A percentile compares a stretch with the other conserved stretches of the same genome.
phyloP scores from a whole-genome alignment of 1,140 invertebrate species.

The Asbolus verrucosus region DNA sequence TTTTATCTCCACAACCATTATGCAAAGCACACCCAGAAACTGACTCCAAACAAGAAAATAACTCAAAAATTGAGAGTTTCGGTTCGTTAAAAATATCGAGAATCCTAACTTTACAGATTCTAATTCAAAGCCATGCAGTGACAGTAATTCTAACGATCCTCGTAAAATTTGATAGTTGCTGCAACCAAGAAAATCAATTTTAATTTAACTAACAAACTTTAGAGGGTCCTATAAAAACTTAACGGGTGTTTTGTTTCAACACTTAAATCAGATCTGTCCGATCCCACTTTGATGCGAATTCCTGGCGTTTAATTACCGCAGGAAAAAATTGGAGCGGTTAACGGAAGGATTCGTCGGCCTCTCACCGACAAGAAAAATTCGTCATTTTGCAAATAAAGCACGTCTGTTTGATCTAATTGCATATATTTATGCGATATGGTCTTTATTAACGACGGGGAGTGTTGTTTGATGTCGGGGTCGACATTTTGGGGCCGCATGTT shows the following conservation, averaged over 20 bases:
- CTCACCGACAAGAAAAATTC: background rate
- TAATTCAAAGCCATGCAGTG: too few species aligned
- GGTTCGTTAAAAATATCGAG: too few species aligned
- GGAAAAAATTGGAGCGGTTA: background rate
- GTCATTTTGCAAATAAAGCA: slow-evolving; percentile 18
- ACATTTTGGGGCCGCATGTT: too few species aligned
- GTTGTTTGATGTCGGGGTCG: background rate
- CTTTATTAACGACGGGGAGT: background rate
- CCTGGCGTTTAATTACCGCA: background rate
- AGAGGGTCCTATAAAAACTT: slow-evolving; percentile 9
- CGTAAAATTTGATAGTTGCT: slow-evolving; percentile 32
- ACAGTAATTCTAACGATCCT: slow-evolving; percentile 16
- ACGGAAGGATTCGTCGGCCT: background rate
- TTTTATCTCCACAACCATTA: too few species aligned
- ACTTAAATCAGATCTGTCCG: too few species aligned
- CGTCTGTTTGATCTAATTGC: too few species aligned
- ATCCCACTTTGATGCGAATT: background rate
- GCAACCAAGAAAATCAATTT: background rate
- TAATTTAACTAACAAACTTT: slow-evolving; percentile 25
- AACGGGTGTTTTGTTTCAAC: slow-evolving; percentile 22
- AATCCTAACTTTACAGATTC: too few species aligned
- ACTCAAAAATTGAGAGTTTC: too few species aligned
- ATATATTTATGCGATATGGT: too few species aligned
- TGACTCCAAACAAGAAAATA: too few species aligned
- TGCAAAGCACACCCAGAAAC: too few species aligned